Evolutionary conservation across 2,888 invertebrate species (phyloP).

Genomic region (Dynastes grantii): DNA sequence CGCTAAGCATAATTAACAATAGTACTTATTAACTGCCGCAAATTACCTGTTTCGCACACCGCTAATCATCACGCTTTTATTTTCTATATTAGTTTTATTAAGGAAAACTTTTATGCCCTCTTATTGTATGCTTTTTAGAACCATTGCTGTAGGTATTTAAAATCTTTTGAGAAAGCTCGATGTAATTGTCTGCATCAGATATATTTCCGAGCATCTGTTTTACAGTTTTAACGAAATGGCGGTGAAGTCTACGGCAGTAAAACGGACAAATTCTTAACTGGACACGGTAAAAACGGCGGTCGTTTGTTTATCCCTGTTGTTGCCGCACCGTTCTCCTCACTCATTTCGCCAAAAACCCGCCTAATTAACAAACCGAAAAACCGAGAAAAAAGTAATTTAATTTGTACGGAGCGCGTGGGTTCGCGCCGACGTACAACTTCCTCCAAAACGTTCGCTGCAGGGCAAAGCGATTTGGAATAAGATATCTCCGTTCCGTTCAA

Average conservation of each 20-base stretch:
- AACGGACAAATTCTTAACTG: constrained; percentile 47
- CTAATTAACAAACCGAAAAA: constrained; percentile 57
- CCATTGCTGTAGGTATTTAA: too few relatives aligned
- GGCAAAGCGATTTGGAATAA: constrained; percentile 56
- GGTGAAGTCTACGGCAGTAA: constrained; percentile 33
- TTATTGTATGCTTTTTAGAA: too few relatives aligned
- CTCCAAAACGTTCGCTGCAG: constrained; percentile 45
- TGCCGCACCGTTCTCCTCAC: constrained; percentile 31
- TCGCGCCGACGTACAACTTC: constrained; percentile 30
- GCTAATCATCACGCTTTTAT: too few relatives aligned
- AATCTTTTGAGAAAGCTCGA: neutral
- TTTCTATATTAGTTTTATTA: too few relatives aligned
- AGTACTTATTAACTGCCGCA: too few relatives aligned
- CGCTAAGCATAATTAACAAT: too few relatives aligned
- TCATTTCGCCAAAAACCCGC: constrained; percentile 49
- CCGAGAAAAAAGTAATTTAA: constrained; percentile 59
- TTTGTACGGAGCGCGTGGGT: constrained; percentile 52
- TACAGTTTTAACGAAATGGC: constrained; percentile 31
- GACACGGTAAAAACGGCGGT: constrained; percentile 44
- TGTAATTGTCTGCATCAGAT: constrained; percentile 23
- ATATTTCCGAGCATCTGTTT: constrained; percentile 46
- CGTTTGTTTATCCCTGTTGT: constrained; percentile 48
- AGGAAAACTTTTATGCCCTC: too few relatives aligned
- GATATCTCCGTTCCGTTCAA: constrained; percentile 56
- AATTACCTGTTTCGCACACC: too few relatives aligned